Evolutionary conservation across 1,140 invertebrate species (phyloP).

Genomic region (Steinernema feltiae): DNA sequence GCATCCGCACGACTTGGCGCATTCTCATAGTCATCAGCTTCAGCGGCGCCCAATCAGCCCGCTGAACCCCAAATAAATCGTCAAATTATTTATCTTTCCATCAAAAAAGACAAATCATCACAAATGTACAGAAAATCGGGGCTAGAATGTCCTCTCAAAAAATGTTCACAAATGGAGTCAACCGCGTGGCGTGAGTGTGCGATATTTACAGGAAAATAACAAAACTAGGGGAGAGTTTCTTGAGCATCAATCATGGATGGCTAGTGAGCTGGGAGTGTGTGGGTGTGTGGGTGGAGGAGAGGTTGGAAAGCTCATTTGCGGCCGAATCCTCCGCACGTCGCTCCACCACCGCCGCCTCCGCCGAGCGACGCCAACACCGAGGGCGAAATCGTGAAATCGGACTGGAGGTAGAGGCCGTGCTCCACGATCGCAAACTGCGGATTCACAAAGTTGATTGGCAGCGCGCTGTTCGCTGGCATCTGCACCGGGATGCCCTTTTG

Average conservation of each 20-base stretch:
- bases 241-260: constrained; percentile 15
- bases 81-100: too few species aligned
- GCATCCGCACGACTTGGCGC: too few species aligned
- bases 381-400: constrained; percentile 50
- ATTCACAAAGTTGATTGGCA: constrained; percentile 49
- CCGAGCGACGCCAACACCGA: constrained; percentile 26
- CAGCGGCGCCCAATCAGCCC: too few species aligned
- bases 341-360: constrained; percentile 15
- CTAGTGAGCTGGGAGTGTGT: neutral
- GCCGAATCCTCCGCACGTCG: neutral
- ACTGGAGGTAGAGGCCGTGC: constrained; percentile 48
- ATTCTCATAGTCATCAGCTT: too few species aligned
- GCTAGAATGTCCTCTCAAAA: neutral
- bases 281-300: neutral
- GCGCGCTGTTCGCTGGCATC: constrained; percentile 41
- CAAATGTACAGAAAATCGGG: constrained; percentile 13
- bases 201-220: constrained; percentile 1
- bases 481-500: constrained; percentile 46
- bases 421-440: constrained; percentile 51
- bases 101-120: too few species aligned
- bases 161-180: neutral
- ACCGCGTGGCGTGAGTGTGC: neutral
- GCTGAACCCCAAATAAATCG: too few species aligned
- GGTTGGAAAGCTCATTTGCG: neutral
- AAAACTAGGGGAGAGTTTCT: neutral